Percentiles rank a stretch among this genome's conserved stretches.
Conservation (phyloP, 1,140 invertebrate species). For the Neodiprion fabricii region DNA sequence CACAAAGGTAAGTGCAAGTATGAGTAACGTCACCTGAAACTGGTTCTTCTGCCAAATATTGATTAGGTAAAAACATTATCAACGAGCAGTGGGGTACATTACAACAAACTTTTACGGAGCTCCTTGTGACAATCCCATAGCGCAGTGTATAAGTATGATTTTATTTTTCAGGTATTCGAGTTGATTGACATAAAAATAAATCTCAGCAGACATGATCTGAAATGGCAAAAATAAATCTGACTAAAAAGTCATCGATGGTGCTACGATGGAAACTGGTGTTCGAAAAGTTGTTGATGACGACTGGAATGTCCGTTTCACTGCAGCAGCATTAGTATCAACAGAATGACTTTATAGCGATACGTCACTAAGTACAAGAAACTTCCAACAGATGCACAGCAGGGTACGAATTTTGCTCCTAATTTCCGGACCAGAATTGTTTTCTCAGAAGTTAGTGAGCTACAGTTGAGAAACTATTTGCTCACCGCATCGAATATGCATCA, state of each 20-base stretch:
- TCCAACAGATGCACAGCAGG: no score
- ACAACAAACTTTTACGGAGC: not conserved
- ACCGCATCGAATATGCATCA: slow-evolving; percentile 45
- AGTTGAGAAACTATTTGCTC: slow-evolving; percentile 36
- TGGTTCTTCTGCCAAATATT: not conserved
- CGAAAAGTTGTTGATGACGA: no score
- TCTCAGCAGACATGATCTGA: not conserved
- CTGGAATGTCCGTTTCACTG: slow-evolving; percentile 11
- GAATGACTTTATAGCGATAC: no score
- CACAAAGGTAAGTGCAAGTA: not conserved
- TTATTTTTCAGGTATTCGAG: not conserved
- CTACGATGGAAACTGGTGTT: no score
- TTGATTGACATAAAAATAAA: not conserved
- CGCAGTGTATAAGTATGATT: not conserved
- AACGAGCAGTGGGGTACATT: not conserved
- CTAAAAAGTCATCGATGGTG: no score
- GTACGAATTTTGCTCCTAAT: no score
- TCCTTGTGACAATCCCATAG: not conserved
- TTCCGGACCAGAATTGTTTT: no score
- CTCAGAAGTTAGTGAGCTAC: slow-evolving; percentile 12
- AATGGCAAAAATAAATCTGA: no score
- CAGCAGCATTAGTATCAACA: no score
- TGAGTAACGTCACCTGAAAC: not conserved
- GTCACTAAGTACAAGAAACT: no score
- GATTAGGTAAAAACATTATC: not conserved